Conservation (phyloP, 2,888 invertebrate species). For the Cerastis leucographa region DNA sequence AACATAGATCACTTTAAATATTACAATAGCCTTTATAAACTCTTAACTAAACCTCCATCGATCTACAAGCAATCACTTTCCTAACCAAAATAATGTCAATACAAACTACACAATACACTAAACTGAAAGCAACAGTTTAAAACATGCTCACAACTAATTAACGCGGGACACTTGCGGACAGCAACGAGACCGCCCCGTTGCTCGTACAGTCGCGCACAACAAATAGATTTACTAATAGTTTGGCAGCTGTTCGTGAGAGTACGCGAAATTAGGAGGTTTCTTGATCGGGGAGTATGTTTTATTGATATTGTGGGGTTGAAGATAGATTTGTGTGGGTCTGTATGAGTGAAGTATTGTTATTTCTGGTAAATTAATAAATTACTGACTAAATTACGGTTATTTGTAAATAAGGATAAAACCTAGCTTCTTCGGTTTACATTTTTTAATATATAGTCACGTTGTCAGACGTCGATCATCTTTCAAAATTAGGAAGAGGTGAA, state of each 20-base stretch:
- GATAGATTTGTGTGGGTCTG: not conserved
- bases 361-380: not conserved
- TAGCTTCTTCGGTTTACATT: not conserved
- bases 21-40: not conserved
- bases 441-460: not conserved
- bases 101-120: slow-evolving; percentile 27
- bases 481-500: too few species aligned
- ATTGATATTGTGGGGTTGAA: slow-evolving; percentile 10
- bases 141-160: slow-evolving; percentile 65
- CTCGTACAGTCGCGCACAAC: slow-evolving; percentile 47
- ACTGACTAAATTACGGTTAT: not conserved
- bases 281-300: slow-evolving; percentile 18
- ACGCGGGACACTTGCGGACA: slow-evolving; percentile 62
- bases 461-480: not conserved
- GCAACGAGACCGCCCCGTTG: slow-evolving; percentile 44
- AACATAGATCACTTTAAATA: not conserved
- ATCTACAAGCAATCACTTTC: slow-evolving; percentile 17
- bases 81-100: slow-evolving; percentile 9
- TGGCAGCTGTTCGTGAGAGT: slow-evolving; percentile 34
- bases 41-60: not conserved
- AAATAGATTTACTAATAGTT: slow-evolving; percentile 61
- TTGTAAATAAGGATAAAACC: not conserved
- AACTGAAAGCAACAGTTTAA: slow-evolving; percentile 61
- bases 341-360: not conserved
- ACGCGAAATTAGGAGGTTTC: slow-evolving; percentile 25